Conservation (phyloP, 2,113 vertebrate genomes). For the Peromyscus maniculatus region DNA sequence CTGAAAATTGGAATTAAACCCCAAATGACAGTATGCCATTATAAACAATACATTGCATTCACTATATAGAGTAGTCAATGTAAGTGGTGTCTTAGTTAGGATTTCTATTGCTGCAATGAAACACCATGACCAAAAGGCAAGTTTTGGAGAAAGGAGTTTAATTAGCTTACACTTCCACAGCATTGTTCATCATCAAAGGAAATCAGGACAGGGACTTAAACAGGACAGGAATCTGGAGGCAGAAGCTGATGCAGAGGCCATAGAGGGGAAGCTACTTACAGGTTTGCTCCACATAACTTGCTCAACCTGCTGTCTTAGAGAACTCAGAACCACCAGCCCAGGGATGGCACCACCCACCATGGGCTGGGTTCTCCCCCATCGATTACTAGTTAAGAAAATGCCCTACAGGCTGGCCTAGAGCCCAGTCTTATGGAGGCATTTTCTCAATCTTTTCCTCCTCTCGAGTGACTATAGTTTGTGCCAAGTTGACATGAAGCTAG, state of each 20-base stretch:
- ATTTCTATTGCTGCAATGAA: neutral
- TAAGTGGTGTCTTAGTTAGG: neutral
- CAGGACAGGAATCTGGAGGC: neutral
- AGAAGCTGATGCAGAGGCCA: neutral
- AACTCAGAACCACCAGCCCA: neutral
- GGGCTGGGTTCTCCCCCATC: no score
- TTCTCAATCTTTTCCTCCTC: neutral
- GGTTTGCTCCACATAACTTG: neutral
- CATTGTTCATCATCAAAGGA: neutral
- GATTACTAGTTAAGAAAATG: neutral
- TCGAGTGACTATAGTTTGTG: neutral
- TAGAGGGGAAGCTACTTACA: neutral
- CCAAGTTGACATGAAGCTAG: no score
- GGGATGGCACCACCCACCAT: neutral
- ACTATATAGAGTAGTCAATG: neutral
- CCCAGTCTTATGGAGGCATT: neutral
- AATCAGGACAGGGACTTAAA: neutral
- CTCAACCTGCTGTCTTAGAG: neutral
- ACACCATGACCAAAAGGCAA: neutral
- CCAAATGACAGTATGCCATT: neutral
- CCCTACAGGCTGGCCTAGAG: neutral
- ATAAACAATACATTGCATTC: neutral
- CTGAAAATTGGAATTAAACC: neutral
- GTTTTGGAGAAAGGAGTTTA: neutral
- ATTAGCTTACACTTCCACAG: neutral